These are phyloP conservation scores for Drosophila ambigua DNA, from an alignment of 1,140 invertebrate genomes.

Conservation along the genomic window DNA sequence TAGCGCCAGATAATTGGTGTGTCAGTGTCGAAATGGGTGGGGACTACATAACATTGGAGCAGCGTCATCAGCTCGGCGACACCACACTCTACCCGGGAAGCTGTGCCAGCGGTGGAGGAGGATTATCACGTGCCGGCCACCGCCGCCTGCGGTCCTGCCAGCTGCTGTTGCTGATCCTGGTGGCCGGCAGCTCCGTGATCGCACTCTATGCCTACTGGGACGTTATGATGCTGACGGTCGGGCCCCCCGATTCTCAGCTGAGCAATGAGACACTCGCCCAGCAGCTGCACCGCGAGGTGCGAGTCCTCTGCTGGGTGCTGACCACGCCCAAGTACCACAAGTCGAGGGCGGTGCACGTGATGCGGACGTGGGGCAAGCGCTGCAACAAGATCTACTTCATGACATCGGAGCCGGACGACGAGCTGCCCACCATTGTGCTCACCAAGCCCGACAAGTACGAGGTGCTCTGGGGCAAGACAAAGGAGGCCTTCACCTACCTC, in stretches of 20 bases:
- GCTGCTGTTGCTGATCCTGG: conserved; percentile 16
- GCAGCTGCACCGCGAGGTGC: conserved; percentile 85
- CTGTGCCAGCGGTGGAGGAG: no score
- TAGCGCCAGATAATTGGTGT: background rate
- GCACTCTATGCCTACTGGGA: conserved; percentile 54
- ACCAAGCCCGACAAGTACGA: conserved; percentile 92
- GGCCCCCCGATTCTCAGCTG: background rate
- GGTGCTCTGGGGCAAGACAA: conserved; percentile 97
- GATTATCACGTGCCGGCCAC: background rate
- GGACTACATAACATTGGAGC: conserved; percentile 41
- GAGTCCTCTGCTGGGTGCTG: conserved; percentile 97
- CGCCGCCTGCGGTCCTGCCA: conserved; percentile 5
- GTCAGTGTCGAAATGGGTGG: conserved; percentile 45
- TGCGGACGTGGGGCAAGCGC: conserved; percentile 96
- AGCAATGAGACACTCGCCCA: conserved; percentile 33
- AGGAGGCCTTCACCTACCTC: conserved; percentile 94
- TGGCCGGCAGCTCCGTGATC: conserved; percentile 22
- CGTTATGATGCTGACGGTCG: conserved; percentile 41
- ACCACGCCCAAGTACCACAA: conserved; percentile 95
- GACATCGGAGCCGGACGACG: conserved; percentile 88
- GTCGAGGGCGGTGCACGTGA: conserved; percentile 94
- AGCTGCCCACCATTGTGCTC: conserved; percentile 86
- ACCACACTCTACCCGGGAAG: no score
- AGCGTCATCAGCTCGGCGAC: background rate
- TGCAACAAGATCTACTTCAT: conserved; percentile 96